Evolutionary conservation across 1,140 invertebrate genomes (phyloP), one percentile per base, ranked within the genome.

Genomic region (Arctopsyche grandis): DNA sequence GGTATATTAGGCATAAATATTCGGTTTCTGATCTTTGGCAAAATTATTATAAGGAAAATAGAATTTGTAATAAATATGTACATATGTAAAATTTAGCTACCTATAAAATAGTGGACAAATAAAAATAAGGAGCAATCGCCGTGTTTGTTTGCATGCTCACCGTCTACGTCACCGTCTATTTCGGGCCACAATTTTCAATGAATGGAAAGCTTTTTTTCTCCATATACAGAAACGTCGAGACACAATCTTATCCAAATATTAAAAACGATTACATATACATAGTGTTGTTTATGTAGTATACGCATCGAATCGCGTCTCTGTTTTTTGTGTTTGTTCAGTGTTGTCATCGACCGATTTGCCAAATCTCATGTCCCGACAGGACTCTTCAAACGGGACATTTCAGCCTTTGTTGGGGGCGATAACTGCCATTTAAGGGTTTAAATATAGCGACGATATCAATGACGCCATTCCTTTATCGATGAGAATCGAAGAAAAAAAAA

Each of bases 131-230:
- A 0, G 21, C 12, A 26, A 66, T 66, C 22, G 63, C 22, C 24
- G 63, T 66, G 21, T 26, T 66, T 66, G 63, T 66, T 66, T 66
- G 63, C 26, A 22, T 66, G 21, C 21, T 26, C 1, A 22, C 1
- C n/a, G 56, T 60, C 56, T 60, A 66, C 63, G 63, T 26, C 63
- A 66, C n/a, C 24, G 63, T 66, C 63, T 66, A 26, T 66, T 66
- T 66, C 12, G 0, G 63, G 21, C 12, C 0, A 26, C 24, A 22
- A 26, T 12, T 60, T 60, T 60, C 21, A 14, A 66, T 66, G 63
- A 66, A 66, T 66, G 63, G 24, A 66, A 26, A 66, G 21, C 16
- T 21, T 10, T 66, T 26, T 26, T 66, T 66, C 24, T 52, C 16
- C 29, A 38, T 38, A 7, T 38, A 38, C 29, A 38, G 29, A n/a